Conservation (phyloP, 1,140 invertebrate genomes). For the Zaprionus ghesquierei region DNA sequence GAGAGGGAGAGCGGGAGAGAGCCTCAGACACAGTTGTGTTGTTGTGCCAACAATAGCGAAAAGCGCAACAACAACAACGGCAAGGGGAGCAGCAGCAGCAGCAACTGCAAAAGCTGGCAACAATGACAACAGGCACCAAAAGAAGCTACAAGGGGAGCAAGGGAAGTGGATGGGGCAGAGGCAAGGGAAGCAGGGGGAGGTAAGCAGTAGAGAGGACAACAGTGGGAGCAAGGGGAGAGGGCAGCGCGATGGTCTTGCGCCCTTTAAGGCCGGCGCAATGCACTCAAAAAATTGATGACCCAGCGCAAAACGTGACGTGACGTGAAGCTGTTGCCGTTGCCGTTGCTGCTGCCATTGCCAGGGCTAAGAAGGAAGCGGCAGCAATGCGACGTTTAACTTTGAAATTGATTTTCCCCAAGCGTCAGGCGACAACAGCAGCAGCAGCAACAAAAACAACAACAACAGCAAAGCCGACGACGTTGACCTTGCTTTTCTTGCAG, state of each 20-base stretch:
- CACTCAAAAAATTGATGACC: slow-evolving; percentile 76
- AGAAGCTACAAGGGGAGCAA: slow-evolving; percentile 26
- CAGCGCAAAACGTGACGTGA: slow-evolving; percentile 69
- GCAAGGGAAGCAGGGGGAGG: slow-evolving; percentile 42
- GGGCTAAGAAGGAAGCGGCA: slow-evolving; percentile 14
- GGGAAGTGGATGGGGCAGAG: slow-evolving; percentile 7
- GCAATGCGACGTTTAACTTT: slow-evolving; percentile 70
- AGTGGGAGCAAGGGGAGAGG: slow-evolving; percentile 33
- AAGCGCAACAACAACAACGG: slow-evolving; percentile 13
- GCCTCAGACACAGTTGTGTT: slow-evolving; percentile 15
- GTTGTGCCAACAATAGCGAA: slow-evolving; percentile 52
- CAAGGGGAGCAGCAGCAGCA: not conserved
- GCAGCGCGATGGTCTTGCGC: slow-evolving; percentile 29
- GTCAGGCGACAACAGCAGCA: slow-evolving; percentile 25
- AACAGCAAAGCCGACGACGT: slow-evolving; percentile 9
- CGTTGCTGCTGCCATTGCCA: not conserved
- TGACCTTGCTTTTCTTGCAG: slow-evolving; percentile 68
- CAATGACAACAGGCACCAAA: slow-evolving; percentile 63
- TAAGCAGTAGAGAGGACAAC: slow-evolving; percentile 12
- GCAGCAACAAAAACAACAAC: slow-evolving; percentile 21
- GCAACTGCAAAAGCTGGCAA: slow-evolving; percentile 28
- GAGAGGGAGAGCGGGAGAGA: slow-evolving; percentile 40
- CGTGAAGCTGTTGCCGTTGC: slow-evolving; percentile 30
- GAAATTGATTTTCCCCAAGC: slow-evolving; percentile 74
- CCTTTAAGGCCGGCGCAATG: slow-evolving; percentile 70